Evolutionary conservation across 2,888 invertebrate species (phyloP).

Genomic region (Atrina japonica): DNA sequence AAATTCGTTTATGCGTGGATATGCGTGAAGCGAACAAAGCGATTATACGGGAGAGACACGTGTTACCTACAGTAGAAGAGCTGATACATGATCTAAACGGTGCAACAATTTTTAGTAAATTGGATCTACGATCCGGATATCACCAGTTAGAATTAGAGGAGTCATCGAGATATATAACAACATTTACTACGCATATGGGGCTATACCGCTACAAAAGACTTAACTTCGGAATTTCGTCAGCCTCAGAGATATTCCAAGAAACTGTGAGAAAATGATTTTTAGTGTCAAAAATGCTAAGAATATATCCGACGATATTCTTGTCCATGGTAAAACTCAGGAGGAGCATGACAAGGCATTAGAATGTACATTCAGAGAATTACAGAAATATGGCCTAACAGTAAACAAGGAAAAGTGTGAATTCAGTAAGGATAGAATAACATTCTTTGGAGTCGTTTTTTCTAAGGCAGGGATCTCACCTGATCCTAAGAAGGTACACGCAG

Average conservation of each 20-base stretch:
- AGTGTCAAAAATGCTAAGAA: constrained; percentile 75
- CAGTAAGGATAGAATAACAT: constrained; percentile 44
- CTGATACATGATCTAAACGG: constrained; percentile 57
- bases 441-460: constrained; percentile 44
- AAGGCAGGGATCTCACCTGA: constrained; percentile 49
- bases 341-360: constrained; percentile 71
- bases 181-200: constrained; percentile 48
- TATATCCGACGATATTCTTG: constrained; percentile 79
- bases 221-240: constrained; percentile 52
- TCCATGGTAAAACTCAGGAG: constrained; percentile 65
- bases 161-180: constrained; percentile 44
- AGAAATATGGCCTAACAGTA: constrained; percentile 47
- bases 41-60: constrained; percentile 52
- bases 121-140: constrained; percentile 44
- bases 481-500: constrained; percentile 50
- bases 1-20: constrained; percentile 61
- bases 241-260: constrained; percentile 53
- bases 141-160: constrained; percentile 46
- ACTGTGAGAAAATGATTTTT: constrained; percentile 43
- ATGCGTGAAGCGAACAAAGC: constrained; percentile 60
- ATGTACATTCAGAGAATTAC: constrained; percentile 52
- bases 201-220: constrained; percentile 52
- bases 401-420: constrained; percentile 74
- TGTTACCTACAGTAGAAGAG: constrained; percentile 56
- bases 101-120: constrained; percentile 38